Evolutionary conservation across 1,140 invertebrate species (phyloP), one percentile per base, ranked within the genome.

Genomic region (Monochamus saltuarius): DNA sequence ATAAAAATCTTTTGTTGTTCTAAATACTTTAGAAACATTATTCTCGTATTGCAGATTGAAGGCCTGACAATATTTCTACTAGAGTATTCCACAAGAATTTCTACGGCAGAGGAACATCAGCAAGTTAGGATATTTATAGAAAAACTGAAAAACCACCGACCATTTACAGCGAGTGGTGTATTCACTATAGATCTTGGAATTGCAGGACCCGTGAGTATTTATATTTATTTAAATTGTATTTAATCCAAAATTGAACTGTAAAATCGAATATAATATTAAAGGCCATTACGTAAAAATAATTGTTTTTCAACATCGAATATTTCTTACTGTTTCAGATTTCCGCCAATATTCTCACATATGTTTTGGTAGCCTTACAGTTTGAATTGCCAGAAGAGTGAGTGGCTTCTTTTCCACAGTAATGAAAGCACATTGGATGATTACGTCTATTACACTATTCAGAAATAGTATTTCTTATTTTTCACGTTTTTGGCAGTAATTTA

Each of bases 281-380:
- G n/a, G n/a, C n/a, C n/a, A n/a, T n/a, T n/a, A n/a, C n/a, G n/a
- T n/a, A n/a, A n/a, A n/a, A n/a, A n/a, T n/a, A n/a, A n/a, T n/a
- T n/a, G n/a, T 29, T 29, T 29, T 29, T 29, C 11, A 60, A n/a
- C n/a, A n/a, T n/a, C n/a, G n/a, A 42, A n/a, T 17, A 14, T 19
- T 56, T 10, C 19, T 22, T 58, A 62, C 36, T 65, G 34, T 72
- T 73, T 60, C 50, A 75, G 73, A 72, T 75, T 59, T 73, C 62
- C 38, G 72, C 72, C 9, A 75, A 74, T 61, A 71, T 75, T 13
- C 55, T 75, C 9, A 75, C 72, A 1, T 73, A 75, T 38, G 73
- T 75, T 11, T 57, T 75, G 46, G 72, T 75, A 0, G 73, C 73
- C 1, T 53, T 75, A 22, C 73, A 75, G 45, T 75, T 75, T 53